Conservation (phyloP, 2,888 invertebrate species). For the Unio pictorum region DNA sequence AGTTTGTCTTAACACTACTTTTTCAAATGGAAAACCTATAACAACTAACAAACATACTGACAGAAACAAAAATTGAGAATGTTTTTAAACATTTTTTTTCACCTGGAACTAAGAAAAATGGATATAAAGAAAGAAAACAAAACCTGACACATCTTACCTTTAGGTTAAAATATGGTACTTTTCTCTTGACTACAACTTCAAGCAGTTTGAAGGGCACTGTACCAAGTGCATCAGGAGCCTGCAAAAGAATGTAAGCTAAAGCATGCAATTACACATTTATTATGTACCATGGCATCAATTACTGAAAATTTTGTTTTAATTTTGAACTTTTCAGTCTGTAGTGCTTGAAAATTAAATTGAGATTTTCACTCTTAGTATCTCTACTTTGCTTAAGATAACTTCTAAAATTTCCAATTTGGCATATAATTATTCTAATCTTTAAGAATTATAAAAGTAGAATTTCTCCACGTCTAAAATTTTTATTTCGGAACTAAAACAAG, state of each 20-base stretch:
- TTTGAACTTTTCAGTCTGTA: too few species aligned
- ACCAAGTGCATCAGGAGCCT: slow-evolving; percentile 68
- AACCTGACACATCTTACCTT: slow-evolving; percentile 40
- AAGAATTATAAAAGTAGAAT: slow-evolving; percentile 2
- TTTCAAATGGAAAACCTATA: too few species aligned
- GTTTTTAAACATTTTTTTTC: neutral
- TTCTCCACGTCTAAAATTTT: neutral
- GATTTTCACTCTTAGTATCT: too few species aligned
- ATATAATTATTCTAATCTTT: neutral
- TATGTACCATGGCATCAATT: too few species aligned
- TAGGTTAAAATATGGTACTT: slow-evolving; percentile 65
- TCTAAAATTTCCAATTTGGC: too few species aligned
- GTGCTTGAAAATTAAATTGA: too few species aligned
- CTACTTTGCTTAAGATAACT: too few species aligned
- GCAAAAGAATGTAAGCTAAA: slow-evolving; percentile 8
- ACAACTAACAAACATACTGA: too few species aligned
- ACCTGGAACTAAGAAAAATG: neutral
- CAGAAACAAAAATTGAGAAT: neutral
- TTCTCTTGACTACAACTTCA: slow-evolving; percentile 62
- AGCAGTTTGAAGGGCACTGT: slow-evolving; percentile 60
- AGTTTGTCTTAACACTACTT: too few species aligned
- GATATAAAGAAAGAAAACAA: neutral
- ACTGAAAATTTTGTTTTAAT: too few species aligned
- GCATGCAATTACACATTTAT: neutral
- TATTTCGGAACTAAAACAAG: too few species aligned